A percentile compares a stretch with the other conserved stretches of the same genome.
These are phyloP conservation scores for Latrodectus elegans DNA, from an alignment of 2,888 invertebrate genomes.

Conservation along the genomic window DNA sequence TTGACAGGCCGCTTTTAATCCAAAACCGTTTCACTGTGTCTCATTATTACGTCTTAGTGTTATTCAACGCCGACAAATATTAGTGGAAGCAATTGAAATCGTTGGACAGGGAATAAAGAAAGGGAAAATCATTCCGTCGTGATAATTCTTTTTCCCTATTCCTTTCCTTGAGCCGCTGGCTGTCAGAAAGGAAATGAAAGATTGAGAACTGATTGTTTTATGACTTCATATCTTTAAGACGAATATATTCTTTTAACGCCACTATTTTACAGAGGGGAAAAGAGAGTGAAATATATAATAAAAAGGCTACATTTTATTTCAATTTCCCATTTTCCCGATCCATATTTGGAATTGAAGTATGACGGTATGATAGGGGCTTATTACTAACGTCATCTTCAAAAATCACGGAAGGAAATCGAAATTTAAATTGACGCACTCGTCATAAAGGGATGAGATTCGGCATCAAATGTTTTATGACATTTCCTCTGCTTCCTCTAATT, in stretches of 20 bases:
- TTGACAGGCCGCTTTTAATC: constrained; percentile 64
- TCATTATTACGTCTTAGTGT: constrained; percentile 52
- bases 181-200: constrained; percentile 59
- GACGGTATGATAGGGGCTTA: constrained; percentile 22
- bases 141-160: constrained; percentile 17
- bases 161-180: constrained; percentile 16
- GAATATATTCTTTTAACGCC: constrained; percentile 20
- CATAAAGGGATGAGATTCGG: constrained; percentile 57
- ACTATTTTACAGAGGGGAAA: constrained; percentile 5
- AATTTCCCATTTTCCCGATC: constrained; percentile 1
- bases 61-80: constrained; percentile 38
- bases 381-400: constrained; percentile 1
- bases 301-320: constrained; percentile 36
- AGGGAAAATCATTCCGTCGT: not conserved
- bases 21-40: constrained; percentile 56
- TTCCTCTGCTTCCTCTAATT: constrained; percentile 36
- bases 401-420: constrained; percentile 56
- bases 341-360: constrained; percentile 30
- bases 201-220: constrained; percentile 68
- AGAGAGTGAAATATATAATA: not conserved
- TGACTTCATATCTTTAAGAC: constrained; percentile 44
- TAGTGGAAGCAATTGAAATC: constrained; percentile 40
- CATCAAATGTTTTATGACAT: constrained; percentile 60
- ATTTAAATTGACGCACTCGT: constrained; percentile 68
- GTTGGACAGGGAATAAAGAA: constrained; percentile 7